Conservation (phyloP, 2,113 vertebrate genomes). For the Brachypteracias leptosomus region DNA sequence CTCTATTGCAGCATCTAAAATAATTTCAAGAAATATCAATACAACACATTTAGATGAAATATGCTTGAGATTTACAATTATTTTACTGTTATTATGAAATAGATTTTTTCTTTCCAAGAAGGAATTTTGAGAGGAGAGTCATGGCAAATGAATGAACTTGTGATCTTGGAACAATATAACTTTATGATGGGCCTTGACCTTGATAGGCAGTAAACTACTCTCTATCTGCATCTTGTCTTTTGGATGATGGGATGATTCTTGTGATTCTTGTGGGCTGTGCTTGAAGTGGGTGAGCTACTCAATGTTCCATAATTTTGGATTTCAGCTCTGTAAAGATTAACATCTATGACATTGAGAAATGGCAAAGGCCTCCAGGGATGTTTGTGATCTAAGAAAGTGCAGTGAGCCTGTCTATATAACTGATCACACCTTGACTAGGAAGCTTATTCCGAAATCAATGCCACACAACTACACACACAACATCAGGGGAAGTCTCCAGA, state of each 20-base stretch:
- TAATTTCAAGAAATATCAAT: neutral
- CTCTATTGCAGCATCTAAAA: neutral
- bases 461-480: neutral
- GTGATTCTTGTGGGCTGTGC: neutral
- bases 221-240: neutral
- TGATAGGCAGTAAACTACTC: neutral
- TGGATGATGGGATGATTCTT: neutral
- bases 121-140: neutral
- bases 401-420: constrained; percentile 84
- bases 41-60: neutral
- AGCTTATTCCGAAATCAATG: constrained; percentile 79
- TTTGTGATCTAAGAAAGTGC: constrained; percentile 80
- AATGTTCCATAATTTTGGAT: constrained; percentile 73
- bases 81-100: neutral
- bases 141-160: neutral
- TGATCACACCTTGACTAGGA: constrained; percentile 83
- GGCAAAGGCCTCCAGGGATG: constrained; percentile 79
- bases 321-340: constrained; percentile 84
- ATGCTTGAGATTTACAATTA: neutral
- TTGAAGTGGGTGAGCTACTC: constrained; percentile 68
- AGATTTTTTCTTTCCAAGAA: neutral
- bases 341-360: constrained; percentile 84
- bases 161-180: neutral
- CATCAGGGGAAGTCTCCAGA: neutral
- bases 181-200: neutral